Evolutionary conservation across 2,113 vertebrate species (phyloP), one percentile per base, ranked within the genome.

Genomic region (Mesoclemmys tuberculata): DNA sequence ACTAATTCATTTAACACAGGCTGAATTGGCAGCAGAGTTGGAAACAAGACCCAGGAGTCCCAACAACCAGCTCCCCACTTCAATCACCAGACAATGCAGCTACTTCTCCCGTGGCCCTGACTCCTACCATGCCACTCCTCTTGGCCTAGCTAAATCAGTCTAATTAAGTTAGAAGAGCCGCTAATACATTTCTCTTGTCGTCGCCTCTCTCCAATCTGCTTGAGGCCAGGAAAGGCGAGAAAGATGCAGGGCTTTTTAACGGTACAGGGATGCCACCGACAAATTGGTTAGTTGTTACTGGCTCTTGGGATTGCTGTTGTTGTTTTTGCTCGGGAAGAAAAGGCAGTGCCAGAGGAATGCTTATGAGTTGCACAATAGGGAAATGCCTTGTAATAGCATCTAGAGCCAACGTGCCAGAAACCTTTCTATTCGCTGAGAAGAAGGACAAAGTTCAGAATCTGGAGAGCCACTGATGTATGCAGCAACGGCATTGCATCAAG

Each of bases 361-460:
- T 97, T 97, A 97, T 96, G 87, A 97, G 95, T 51, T 93, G 80
- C 80, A 97, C 95, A 98, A 96, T 88, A 90, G 83, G 93, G 95
- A 95, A 96, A 97, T 96, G 95, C 95, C 84, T 97, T 95, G 90
- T 98, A 89, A 48, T 96, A 96, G 97, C 93, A 95, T 90, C 94
- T 81, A 80, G 81, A 95, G 89, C 89, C 82, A 41, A 89, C 68
- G 0, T 84, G 92, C 90, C 88, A 46, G 95, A 95, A 83, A 96
- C 91, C 54, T 79, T 88, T 96, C 97, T 98, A 95, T 95, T 97
- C 97, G 94, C 94, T 93, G 97, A 96, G 94, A 95, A 97, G 91
- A 93, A 93, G 95, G 95, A 94, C 91, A 90, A 93, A 91, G 97
- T 87, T 92, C 80, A 81, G 91, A 89, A 95, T 94, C 75, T 84